Percentiles rank a stretch among this genome's conserved stretches.
Conservation (phyloP, 2,113 vertebrate genomes). For the Merops nubicus region DNA sequence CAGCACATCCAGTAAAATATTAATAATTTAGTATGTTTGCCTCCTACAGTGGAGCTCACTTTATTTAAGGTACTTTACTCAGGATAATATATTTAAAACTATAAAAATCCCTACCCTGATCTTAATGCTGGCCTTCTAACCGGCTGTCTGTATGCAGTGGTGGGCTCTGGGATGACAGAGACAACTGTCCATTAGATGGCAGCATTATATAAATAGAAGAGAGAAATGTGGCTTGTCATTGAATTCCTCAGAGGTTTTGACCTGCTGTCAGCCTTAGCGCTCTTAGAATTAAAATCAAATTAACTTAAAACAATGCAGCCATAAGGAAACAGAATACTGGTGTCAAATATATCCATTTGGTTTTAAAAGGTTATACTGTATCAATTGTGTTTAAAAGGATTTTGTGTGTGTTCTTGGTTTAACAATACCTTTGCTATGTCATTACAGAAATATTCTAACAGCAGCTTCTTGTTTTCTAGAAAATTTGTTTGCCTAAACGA, state of each 20-base stretch:
- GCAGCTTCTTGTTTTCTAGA: constrained; percentile 69
- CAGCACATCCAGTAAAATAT: background rate
- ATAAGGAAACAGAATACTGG: background rate
- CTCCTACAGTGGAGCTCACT: background rate
- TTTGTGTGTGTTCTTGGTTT: background rate
- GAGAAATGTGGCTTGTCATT: background rate
- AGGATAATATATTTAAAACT: background rate
- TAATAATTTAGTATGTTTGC: background rate
- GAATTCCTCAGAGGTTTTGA: background rate
- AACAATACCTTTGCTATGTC: background rate
- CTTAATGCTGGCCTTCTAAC: background rate
- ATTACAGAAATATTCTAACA: background rate
- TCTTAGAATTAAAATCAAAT: background rate
- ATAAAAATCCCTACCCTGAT: background rate
- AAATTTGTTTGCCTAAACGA: constrained; percentile 99
- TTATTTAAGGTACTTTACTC: background rate
- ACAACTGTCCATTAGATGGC: constrained; percentile 20
- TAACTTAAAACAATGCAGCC: background rate
- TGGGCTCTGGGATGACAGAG: background rate
- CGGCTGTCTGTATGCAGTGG: background rate
- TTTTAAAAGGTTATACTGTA: background rate
- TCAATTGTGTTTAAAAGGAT: background rate
- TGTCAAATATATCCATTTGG: background rate
- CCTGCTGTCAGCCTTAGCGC: background rate
- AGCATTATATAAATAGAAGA: background rate